phyloP scores from a whole-genome alignment of 1,140 invertebrate genomes.

The Lasioglossum baleicum region DNA sequence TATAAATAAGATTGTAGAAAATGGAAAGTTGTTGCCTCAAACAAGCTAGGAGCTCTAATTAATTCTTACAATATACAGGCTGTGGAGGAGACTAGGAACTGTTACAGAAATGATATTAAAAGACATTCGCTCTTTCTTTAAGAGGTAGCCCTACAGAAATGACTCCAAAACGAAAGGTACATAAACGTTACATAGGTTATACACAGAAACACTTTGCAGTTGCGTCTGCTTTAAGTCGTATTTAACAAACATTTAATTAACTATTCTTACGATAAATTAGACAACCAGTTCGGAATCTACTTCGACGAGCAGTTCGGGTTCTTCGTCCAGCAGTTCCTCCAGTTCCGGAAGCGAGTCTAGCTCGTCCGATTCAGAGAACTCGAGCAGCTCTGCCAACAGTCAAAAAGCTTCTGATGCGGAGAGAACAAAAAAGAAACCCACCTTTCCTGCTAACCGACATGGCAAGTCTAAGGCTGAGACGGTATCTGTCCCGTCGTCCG shows the following conservation, averaged over 20 bases:
- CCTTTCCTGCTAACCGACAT: conserved; percentile 73
- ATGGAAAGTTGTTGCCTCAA: conserved; percentile 2
- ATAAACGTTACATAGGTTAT: conserved; percentile 51
- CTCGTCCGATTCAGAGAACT: conserved; percentile 86
- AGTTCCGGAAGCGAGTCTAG: conserved; percentile 85
- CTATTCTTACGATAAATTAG: conserved; percentile 50
- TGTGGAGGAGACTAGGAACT: not conserved
- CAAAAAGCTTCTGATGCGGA: conserved; percentile 77
- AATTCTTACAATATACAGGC: conserved; percentile 1
- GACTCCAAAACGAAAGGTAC: conserved; percentile 77
- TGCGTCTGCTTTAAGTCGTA: not conserved
- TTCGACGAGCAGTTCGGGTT: conserved; percentile 84
- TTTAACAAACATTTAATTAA: too few relatives aligned
- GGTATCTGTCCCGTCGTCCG: conserved; percentile 53
- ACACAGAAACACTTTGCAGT: not conserved
- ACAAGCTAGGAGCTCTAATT: not conserved
- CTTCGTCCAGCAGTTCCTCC: conserved; percentile 82
- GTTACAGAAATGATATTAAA: conserved; percentile 46
- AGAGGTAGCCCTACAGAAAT: conserved; percentile 69
- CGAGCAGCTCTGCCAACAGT: conserved; percentile 81
- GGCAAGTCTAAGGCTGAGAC: conserved; percentile 76
- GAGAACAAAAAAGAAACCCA: conserved; percentile 79
- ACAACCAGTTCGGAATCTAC: conserved; percentile 84
- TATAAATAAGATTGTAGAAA: not conserved
- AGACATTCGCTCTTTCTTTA: not conserved